phyloP scores from a whole-genome alignment of 2,888 invertebrate species.

The Petrolisthes cinctipes region DNA sequence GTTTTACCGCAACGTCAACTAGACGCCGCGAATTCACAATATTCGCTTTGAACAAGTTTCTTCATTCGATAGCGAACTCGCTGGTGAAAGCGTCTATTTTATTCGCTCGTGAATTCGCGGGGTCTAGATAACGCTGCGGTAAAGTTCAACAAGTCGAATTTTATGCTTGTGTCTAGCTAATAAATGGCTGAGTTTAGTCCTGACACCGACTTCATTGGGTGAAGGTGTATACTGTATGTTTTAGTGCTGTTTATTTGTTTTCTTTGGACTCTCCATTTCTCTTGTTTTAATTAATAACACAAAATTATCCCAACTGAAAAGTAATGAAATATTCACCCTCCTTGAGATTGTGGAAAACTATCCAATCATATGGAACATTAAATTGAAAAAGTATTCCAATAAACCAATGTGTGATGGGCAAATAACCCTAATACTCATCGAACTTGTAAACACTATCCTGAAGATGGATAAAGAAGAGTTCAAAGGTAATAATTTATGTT shows the following conservation, averaged over 20 bases:
- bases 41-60: slow-evolving; percentile 21
- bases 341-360: no score
- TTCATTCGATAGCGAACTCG: no score
- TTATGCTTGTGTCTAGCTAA: not conserved
- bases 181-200: not conserved
- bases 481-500: not conserved
- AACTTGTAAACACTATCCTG: not conserved
- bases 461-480: slow-evolving; percentile 10
- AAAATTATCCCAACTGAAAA: slow-evolving; percentile 10
- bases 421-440: not conserved
- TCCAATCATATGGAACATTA: slow-evolving; percentile 24
- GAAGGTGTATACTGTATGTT: not conserved
- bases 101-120: not conserved
- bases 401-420: slow-evolving; percentile 6
- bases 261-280: not conserved
- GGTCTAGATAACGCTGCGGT: not conserved
- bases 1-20: no score
- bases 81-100: not conserved
- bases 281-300: slow-evolving; percentile 17
- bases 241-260: not conserved
- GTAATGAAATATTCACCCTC: slow-evolving; percentile 9
- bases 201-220: not conserved
- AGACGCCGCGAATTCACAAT: no score
- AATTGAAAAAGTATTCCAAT: slow-evolving; percentile 1
- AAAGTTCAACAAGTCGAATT: slow-evolving; percentile 3